Conservation (phyloP, 2,797 vertebrate genomes). For the Emys orbicularis region DNA sequence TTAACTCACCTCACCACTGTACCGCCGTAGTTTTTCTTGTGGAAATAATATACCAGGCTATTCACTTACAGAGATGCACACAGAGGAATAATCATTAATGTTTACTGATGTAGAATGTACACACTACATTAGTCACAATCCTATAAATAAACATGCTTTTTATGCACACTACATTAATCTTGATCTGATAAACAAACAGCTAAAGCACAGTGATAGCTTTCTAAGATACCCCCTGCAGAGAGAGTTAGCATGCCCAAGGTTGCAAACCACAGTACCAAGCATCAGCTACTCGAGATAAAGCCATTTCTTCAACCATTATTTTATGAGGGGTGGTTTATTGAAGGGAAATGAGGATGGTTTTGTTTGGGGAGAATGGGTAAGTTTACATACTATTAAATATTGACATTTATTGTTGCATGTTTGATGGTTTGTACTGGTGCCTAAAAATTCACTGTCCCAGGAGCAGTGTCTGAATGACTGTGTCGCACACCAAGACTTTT, state of each 20-base stretch:
- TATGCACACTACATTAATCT: conserved; percentile 69
- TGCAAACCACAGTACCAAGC: background rate
- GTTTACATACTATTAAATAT: background rate
- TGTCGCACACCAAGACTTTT: background rate
- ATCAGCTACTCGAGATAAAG: background rate
- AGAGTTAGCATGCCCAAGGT: background rate
- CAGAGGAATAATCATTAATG: conserved; percentile 63
- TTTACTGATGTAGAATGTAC: conserved; percentile 65
- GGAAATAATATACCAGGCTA: background rate
- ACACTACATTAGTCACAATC: conserved; percentile 73
- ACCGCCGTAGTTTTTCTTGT: background rate
- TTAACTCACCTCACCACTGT: fast-evolving
- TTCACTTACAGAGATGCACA: background rate
- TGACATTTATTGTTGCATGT: background rate
- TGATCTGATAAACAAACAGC: conserved; percentile 71
- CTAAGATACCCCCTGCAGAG: conserved; percentile 36
- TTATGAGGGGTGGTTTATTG: background rate
- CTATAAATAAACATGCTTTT: conserved; percentile 71
- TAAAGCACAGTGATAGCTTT: background rate
- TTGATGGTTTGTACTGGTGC: background rate
- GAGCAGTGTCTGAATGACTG: background rate
- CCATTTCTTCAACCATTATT: background rate
- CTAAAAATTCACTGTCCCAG: background rate
- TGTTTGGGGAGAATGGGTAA: background rate
- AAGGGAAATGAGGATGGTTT: background rate